These are phyloP conservation scores for Phalacrocorax pelagicus DNA, from an alignment of 2,113 vertebrate species.

Conservation along the genomic window DNA sequence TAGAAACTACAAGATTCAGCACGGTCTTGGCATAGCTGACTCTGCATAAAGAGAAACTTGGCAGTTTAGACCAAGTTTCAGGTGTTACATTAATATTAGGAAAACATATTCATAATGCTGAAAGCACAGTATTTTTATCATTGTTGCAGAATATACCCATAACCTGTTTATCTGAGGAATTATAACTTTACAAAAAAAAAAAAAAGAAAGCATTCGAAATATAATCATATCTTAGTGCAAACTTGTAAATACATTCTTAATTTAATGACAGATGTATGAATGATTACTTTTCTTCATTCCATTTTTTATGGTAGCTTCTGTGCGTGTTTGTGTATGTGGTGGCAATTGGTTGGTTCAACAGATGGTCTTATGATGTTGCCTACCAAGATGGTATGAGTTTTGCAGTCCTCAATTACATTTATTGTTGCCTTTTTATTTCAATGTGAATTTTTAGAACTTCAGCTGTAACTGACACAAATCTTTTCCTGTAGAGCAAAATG, in stretches of 20 bases:
- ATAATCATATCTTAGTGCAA: background rate
- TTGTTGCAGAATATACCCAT: background rate
- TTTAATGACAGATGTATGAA: background rate
- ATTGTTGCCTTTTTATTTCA: background rate
- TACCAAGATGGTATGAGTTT: background rate
- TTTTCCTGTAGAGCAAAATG: background rate
- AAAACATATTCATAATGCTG: background rate
- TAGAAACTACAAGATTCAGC: constrained; percentile 9
- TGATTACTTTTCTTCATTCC: background rate
- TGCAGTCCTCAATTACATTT: background rate
- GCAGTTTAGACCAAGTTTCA: background rate
- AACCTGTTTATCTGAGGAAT: background rate
- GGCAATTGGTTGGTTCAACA: background rate
- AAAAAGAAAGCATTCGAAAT: background rate
- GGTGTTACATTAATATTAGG: background rate
- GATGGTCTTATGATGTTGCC: background rate
- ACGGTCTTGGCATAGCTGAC: background rate
- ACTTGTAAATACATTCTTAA: background rate
- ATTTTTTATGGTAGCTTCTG: background rate
- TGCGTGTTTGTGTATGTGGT: background rate
- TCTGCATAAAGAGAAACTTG: background rate
- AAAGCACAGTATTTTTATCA: background rate
- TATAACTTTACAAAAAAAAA: background rate
- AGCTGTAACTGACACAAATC: background rate
- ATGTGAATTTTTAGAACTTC: background rate